Evolutionary conservation across 1,140 invertebrate genomes (phyloP), one percentile per base, ranked within the genome.

Genomic region (Trachymyrmex septentrionalis): DNA sequence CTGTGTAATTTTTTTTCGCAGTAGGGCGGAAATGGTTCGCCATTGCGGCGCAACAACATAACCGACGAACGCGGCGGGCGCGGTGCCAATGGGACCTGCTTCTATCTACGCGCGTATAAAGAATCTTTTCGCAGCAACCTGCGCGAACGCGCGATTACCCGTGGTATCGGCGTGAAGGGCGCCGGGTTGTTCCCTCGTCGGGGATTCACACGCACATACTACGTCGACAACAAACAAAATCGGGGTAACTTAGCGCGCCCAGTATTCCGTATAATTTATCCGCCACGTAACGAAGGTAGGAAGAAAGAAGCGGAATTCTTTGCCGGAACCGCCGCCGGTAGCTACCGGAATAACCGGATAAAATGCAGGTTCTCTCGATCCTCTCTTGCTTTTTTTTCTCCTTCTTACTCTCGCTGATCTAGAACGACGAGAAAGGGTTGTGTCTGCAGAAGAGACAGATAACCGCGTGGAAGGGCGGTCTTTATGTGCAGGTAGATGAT

Each of bases 301-400:
- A 81, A 61, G 86, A 87, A 91, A 85, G 73, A 81, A 75, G 75
- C 53, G 55, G 61, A 63, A 57, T 87, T 44, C 53, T 84, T 76
- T 86, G 84, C 85, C 90, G 80, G 90, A 91, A 91, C 89, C 73
- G 66, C 88, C 77, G 59, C 24, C 75, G 75, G 69, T 87, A 66
- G 81, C 59, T 88, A 92, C 92, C 82, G 88, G 92, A 90, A 94
- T 92, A 93, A 93, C 91, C 92, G 90, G 91, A 88, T 88, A 44
- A 81, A 69, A 86, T 87, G 86, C 92, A 90, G 88, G 92, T 93
- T 88, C 84, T 80, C 66, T 63, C 77, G n/a, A 12, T 66, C 72
- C 78, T 71, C 38, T 66, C 72, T 55, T 53, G 38, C 66, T 19
- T 55, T 38, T 14, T 64, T 38, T 48, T 30, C 44, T 30, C 44